Percentiles rank a stretch among this genome's conserved stretches.
phyloP scores from a whole-genome alignment of 2,888 invertebrate genomes.

The Taenaris catops region DNA sequence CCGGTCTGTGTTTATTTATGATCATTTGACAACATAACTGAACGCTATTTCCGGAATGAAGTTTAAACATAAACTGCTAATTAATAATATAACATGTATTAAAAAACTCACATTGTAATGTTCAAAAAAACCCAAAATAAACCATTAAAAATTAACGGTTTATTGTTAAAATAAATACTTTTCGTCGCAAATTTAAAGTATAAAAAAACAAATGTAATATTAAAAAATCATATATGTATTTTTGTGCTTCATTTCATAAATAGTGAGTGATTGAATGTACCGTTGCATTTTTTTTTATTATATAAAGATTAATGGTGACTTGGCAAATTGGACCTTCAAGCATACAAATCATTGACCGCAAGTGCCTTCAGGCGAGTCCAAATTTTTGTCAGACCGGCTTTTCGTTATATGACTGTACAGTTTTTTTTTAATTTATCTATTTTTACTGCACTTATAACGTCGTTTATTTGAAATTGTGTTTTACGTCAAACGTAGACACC shows the following conservation, averaged over 20 bases:
- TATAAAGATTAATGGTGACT: slow-evolving; percentile 33
- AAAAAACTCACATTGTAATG: too few relatives aligned
- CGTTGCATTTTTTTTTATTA: background rate
- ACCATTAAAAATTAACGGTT: too few relatives aligned
- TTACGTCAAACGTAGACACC: slow-evolving; percentile 75
- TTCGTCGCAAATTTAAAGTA: too few relatives aligned
- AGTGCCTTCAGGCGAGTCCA: slow-evolving; percentile 74
- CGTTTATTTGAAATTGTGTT: slow-evolving; percentile 66
- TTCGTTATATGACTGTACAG: slow-evolving; percentile 18
- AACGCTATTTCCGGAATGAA: too few relatives aligned
- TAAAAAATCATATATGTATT: too few relatives aligned
- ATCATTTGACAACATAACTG: too few relatives aligned
- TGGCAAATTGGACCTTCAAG: slow-evolving; percentile 54
- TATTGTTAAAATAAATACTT: too few relatives aligned
- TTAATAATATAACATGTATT: too few relatives aligned
- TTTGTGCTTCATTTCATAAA: slow-evolving; percentile 6
- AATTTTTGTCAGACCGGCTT: slow-evolving; percentile 49
- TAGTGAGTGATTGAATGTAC: background rate
- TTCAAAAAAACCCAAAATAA: too few relatives aligned
- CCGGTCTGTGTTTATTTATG: slow-evolving; percentile 43
- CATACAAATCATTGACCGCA: slow-evolving; percentile 52
- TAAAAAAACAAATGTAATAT: too few relatives aligned
- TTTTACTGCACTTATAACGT: slow-evolving; percentile 37
- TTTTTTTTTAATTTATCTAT: slow-evolving; percentile 25
- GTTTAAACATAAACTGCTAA: too few relatives aligned